phyloP scores from a whole-genome alignment of 2,113 vertebrate species.

The Prionailurus viverrinus region DNA sequence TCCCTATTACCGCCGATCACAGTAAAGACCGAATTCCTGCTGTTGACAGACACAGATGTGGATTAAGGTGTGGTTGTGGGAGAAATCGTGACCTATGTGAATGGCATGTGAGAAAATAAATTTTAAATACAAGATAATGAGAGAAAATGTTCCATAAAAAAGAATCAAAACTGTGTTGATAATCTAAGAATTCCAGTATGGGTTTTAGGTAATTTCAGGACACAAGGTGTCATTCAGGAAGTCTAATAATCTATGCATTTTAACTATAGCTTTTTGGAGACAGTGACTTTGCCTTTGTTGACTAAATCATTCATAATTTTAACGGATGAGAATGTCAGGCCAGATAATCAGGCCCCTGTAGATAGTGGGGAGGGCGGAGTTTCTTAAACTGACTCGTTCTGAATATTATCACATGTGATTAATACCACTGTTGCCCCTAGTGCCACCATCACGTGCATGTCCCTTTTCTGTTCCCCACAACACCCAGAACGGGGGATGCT shows the following conservation, averaged over 20 bases:
- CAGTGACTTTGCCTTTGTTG: neutral
- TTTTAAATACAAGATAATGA: neutral
- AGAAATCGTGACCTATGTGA: neutral
- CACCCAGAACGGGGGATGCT: neutral
- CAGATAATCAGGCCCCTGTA: neutral
- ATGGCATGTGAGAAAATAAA: neutral
- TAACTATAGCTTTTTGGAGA: neutral
- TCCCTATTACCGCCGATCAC: accelerated
- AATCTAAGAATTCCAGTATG: neutral
- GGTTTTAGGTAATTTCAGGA: slow-evolving; percentile 15
- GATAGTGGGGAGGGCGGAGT: neutral
- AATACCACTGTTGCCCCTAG: too few species aligned
- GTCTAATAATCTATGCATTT: neutral
- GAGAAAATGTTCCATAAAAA: neutral
- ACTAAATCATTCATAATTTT: neutral
- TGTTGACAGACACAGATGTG: neutral
- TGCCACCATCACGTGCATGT: accelerated
- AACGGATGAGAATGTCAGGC: neutral
- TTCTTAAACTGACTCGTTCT: neutral
- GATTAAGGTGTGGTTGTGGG: too few species aligned
- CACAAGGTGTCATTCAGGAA: neutral
- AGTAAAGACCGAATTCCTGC: neutral
- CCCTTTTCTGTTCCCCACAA: neutral
- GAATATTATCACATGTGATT: neutral
- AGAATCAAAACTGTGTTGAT: slow-evolving; percentile 1